Evolutionary conservation across 2,113 vertebrate genomes (phyloP).

Genomic region (Pristiophorus japonicus): DNA sequence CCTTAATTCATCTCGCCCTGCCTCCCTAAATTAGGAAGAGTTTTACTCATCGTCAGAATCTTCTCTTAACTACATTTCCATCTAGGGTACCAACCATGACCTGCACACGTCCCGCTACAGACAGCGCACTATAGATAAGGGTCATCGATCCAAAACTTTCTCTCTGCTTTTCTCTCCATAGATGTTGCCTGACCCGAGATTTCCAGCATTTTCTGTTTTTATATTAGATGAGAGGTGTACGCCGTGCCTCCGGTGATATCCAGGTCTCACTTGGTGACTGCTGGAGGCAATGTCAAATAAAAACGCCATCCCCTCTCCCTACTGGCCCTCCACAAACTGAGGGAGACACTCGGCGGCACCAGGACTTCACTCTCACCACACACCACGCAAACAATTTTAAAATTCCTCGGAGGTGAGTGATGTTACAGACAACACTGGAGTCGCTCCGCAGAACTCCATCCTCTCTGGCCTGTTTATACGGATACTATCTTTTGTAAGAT

Average conservation of each 20-base stretch:
- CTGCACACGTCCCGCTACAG: not conserved
- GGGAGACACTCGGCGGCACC: not conserved
- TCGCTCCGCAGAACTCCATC: not conserved
- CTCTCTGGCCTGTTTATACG: not conserved
- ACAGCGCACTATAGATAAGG: not conserved
- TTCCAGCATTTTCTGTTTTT: too few species aligned
- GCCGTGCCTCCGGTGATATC: not conserved
- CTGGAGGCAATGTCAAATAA: not conserved
- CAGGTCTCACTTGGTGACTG: constrained; percentile 32
- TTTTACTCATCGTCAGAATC: not conserved
- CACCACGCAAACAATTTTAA: not conserved
- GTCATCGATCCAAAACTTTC: too few species aligned
- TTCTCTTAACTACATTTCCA: not conserved
- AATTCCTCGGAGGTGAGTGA: not conserved
- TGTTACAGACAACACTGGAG: not conserved
- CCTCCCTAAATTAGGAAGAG: not conserved
- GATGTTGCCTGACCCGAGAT: too few species aligned
- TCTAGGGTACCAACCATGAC: not conserved
- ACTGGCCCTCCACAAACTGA: not conserved
- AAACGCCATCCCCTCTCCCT: not conserved
- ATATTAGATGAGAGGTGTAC: not conserved
- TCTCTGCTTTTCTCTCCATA: too few species aligned
- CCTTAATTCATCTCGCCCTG: too few species aligned
- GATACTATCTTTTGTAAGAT: not conserved
- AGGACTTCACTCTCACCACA: not conserved